Percentiles rank a stretch among this genome's conserved stretches.
Evolutionary conservation across 2,888 invertebrate species (phyloP).

Genomic region (Cryptophagus acutangulus): DNA sequence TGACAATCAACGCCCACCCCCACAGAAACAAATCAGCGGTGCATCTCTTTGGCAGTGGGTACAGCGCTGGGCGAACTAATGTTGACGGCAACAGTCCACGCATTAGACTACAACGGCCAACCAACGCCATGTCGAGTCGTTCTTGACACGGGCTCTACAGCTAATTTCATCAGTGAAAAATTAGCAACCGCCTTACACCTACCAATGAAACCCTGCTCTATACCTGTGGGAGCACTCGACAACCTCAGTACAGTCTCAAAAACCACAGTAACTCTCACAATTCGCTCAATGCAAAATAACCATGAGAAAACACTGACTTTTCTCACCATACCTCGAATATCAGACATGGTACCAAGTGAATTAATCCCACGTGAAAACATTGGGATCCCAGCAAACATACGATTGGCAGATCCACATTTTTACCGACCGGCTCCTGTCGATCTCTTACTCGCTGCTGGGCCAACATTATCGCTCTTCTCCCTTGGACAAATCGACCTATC

Average conservation of each 20-base stretch:
- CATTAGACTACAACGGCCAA: no score
- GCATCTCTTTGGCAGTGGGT: no score
- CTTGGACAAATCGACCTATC: no score
- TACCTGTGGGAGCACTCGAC: background rate
- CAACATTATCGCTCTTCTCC: background rate
- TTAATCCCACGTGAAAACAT: background rate
- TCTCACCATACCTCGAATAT: background rate
- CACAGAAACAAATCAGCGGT: no score
- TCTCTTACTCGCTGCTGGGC: background rate
- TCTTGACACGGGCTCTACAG: background rate
- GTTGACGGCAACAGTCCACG: background rate
- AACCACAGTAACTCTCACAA: background rate
- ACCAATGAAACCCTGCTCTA: background rate
- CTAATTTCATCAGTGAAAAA: background rate
- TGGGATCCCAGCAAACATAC: background rate
- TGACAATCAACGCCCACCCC: no score
- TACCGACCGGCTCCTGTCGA: background rate
- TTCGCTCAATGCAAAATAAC: background rate
- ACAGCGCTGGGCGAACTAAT: no score
- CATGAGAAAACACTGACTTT: background rate
- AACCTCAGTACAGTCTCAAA: background rate
- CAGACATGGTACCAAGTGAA: conserved; percentile 2
- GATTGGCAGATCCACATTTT: background rate
- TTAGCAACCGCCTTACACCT: background rate
- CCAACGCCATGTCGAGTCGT: no score